Percentiles rank a stretch among this genome's conserved stretches.
These are phyloP conservation scores for Protaetia brevitarsis DNA, from an alignment of 1,140 invertebrate genomes.

Conservation along the genomic window DNA sequence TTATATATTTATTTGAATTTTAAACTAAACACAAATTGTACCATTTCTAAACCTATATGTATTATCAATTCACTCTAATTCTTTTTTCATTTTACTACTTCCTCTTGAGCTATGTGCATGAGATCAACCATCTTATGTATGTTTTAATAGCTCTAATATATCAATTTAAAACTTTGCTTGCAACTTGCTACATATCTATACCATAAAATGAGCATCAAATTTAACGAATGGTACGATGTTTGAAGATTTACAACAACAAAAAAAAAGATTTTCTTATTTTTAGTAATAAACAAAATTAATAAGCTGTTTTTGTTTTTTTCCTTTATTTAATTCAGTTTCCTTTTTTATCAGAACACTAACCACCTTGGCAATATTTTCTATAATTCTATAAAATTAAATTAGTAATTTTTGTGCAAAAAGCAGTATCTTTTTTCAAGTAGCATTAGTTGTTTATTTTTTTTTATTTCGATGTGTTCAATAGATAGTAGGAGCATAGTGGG, in stretches of 20 bases:
- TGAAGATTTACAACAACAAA: background rate
- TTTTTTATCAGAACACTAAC: conserved; percentile 24
- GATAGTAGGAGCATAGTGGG: conserved; percentile 23
- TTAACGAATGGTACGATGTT: background rate
- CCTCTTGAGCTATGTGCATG: no score
- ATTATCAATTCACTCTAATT: no score
- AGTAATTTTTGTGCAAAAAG: conserved; percentile 6
- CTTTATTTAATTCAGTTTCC: conserved; percentile 18
- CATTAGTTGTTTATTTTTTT: conserved; percentile 11
- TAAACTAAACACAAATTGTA: no score
- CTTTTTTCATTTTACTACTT: no score
- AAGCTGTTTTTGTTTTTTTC: conserved; percentile 22
- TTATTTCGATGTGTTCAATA: conserved; percentile 19
- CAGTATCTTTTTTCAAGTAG: conserved; percentile 19
- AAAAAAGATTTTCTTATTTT: conserved; percentile 1
- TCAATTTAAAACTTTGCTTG: background rate
- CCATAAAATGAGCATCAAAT: conserved; percentile 8
- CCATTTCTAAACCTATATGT: no score
- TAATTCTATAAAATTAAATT: conserved; percentile 20
- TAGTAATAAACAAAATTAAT: conserved; percentile 20
- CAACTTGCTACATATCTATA: background rate
- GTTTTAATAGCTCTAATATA: background rate
- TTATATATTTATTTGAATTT: no score
- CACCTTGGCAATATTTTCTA: conserved; percentile 24
- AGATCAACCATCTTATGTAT: background rate